Evolutionary conservation across 2,113 vertebrate genomes (phyloP), one percentile per base, ranked within the genome.

Genomic region (Caloenas nicobarica): DNA sequence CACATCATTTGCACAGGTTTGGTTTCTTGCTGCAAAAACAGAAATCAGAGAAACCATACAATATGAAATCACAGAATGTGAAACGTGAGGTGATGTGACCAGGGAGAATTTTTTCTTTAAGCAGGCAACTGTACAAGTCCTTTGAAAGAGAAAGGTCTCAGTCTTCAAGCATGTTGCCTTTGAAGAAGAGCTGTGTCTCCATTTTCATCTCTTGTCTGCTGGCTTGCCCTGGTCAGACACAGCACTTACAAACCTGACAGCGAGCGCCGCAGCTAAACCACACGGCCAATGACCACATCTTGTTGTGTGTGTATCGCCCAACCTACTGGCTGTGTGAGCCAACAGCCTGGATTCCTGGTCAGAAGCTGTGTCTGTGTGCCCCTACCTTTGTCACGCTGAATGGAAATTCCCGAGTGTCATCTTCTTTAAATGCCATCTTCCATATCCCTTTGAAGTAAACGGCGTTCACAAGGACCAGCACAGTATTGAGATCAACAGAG

Each of bases 401-500:
- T 15, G 36, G 54, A 4, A 36, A 0, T 81, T 92, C 68, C 22
- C 0, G 40, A 19, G 95, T 96, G 44, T 95, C 0, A 2, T 93
- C 86, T 40, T 71, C 53, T 46, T 80, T 73, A 56, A 97, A 97
- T 0, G 54, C 13, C 0, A 3, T 68, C 26, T 70, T 93, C 97
- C 96, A 97, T 34, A 54, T 46, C 28, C 96, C 96, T 68, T 84
- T 96, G 95, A 96, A 96, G 77, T 91, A 96, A 73, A 96, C 38
- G 11, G 95, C 96, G 15, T 91, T 96, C 31, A 98, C 98, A 69
- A 99, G 96, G 81, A 98, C 97, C 78, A 99, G 34, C 5, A 53
- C 69, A 3, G 98, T 98, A 89, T 97, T 68, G 1, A 50, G 4
- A n/a, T 38, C 91, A 60, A 99, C 77, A 16, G 97, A 97, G 51